Evolutionary conservation across 1,140 invertebrate species (phyloP).

Genomic region (Apis laboriosa): DNA sequence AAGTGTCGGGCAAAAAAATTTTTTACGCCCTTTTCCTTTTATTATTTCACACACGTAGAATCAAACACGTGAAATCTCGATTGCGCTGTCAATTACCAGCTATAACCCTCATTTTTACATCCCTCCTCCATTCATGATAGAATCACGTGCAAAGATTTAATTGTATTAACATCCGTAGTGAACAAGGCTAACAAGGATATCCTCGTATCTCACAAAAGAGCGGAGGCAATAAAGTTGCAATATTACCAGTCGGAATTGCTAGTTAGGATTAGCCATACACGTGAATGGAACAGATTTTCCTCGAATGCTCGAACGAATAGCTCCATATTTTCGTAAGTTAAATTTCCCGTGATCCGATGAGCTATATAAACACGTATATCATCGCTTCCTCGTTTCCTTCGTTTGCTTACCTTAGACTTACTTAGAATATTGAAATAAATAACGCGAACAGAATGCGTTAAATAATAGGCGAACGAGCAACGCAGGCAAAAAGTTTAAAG

Average conservation of each 20-base stretch:
- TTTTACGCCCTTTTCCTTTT: too few relatives aligned
- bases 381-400: not conserved
- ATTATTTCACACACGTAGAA: too few relatives aligned
- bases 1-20: too few relatives aligned
- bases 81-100: too few relatives aligned
- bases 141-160: too few relatives aligned
- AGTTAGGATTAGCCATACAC: not conserved
- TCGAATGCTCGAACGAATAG: not conserved
- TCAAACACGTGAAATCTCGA: too few relatives aligned
- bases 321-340: not conserved
- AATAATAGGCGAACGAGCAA: not conserved
- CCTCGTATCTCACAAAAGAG: not conserved
- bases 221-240: slow-evolving; percentile 39
- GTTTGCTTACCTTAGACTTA: not conserved
- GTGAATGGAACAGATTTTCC: not conserved
- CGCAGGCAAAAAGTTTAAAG: too few relatives aligned
- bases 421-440: not conserved
- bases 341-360: not conserved
- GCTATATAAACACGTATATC: not conserved
- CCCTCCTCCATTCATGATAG: too few relatives aligned
- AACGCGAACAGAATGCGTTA: not conserved
- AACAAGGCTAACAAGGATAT: not conserved
- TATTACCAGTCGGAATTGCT: slow-evolving; percentile 11
- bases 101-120: too few relatives aligned
- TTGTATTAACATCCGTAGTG: not conserved